Evolutionary conservation across 2,113 vertebrate genomes (phyloP), one percentile per base, ranked within the genome.

Genomic region (Lota lota): DNA sequence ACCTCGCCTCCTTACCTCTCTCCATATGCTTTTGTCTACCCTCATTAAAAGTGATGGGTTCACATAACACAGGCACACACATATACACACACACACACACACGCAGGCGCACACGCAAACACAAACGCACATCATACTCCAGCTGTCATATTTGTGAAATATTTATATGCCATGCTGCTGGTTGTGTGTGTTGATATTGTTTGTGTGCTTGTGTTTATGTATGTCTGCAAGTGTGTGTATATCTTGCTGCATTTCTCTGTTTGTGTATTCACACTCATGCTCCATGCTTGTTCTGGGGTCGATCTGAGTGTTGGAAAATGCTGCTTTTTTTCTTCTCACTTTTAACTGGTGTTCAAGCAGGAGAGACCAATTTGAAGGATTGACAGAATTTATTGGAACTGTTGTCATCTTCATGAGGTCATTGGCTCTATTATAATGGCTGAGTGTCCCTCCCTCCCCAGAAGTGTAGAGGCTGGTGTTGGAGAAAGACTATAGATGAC

Each of bases 31-130:
- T 85, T 81, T 56, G 80, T 82, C 81, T 88, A 70, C 75, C 73
- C 83, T 90, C 86, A 89, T 92, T 89, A 89, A 91, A 90, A 85
- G 79, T 87, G 85, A 90, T 84, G 83, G 77, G 80, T 86, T 80
- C 84, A 79, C 74, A 87, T 87, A 75, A 81, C 61, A 70, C 70
- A 61, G 19, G 64, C 65, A 59, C 75, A 68, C 61, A 63, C 16
- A 40, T 28, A 40, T 22, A 63, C 61, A 63, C 33, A 33, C 24
- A 40, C 60, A 24, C 58, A 60, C 60, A 61, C 60, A 61, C 60
- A 61, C 59, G 16, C 54, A 47, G 61, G 4, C 24, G 7, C 11
- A 57, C 56, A 69, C 68, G 68, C 73, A 75, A 75, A 80, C 76
- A 14, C 58, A 60, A 12, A 71, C 82, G 58, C 80, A 66, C 64